Evolutionary conservation across 2,888 invertebrate genomes (phyloP).

Genomic region (Drosophila kuntzei): DNA sequence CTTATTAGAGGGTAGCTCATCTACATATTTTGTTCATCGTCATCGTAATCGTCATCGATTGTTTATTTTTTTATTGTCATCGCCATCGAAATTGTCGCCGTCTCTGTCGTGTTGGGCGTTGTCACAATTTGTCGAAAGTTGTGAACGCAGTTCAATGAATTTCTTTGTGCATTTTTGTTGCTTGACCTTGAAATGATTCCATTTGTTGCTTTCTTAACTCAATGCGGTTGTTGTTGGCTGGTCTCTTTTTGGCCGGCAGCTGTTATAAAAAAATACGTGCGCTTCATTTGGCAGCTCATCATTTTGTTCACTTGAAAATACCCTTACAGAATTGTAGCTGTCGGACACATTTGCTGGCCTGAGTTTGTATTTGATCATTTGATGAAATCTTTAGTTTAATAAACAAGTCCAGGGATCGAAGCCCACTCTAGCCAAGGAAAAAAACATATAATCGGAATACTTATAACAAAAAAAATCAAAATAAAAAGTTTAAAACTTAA

Average conservation of each 20-base stretch:
- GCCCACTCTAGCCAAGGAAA: no score
- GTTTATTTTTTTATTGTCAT: constrained; percentile 7
- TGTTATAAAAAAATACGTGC: constrained; percentile 50
- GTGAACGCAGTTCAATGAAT: constrained; percentile 70
- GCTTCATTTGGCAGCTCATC: constrained; percentile 60
- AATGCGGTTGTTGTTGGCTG: neutral
- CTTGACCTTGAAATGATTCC: constrained; percentile 70
- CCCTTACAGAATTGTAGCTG: constrained; percentile 19
- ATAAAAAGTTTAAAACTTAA: no score
- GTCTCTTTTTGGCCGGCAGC: constrained; percentile 49
- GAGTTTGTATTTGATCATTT: neutral
- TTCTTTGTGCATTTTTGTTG: constrained; percentile 47
- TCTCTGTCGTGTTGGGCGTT: constrained; percentile 48
- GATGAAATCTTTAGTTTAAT: no score
- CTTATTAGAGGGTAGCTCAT: constrained; percentile 22
- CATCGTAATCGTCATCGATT: constrained; percentile 5
- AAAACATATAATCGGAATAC: no score
- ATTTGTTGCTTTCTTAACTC: constrained; percentile 33
- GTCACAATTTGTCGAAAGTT: constrained; percentile 50
- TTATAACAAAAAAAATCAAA: no score
- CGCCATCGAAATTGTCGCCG: constrained; percentile 12
- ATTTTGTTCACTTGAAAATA: constrained; percentile 28
- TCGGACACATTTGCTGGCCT: neutral
- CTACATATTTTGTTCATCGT: constrained; percentile 5
- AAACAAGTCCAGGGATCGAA: no score